Conservation (phyloP, 1,140 invertebrate species). For the Coptotermes formosanus region DNA sequence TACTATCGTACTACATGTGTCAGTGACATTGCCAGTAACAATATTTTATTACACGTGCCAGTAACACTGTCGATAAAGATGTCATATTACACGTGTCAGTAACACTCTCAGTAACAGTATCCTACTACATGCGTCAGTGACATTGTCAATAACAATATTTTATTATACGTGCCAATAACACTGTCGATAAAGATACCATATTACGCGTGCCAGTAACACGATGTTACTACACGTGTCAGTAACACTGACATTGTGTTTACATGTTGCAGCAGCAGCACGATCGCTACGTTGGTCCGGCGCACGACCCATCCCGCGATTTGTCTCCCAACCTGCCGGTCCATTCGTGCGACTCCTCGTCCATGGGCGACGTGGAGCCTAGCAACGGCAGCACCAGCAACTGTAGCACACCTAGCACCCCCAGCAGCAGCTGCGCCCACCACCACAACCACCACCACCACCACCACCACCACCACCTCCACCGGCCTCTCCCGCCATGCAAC, state of each 20-base stretch:
- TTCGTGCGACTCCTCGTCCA: slow-evolving; percentile 56
- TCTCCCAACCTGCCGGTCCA: slow-evolving; percentile 61
- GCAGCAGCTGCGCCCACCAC: slow-evolving; percentile 36
- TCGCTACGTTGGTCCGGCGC: slow-evolving; percentile 56
- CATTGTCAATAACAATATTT: too few species aligned
- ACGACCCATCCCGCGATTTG: slow-evolving; percentile 67
- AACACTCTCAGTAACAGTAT: too few species aligned
- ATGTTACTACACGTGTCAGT: too few species aligned
- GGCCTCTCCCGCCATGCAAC: slow-evolving; percentile 27
- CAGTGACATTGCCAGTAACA: too few species aligned
- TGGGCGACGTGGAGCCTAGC: slow-evolving; percentile 49
- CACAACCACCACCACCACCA: slow-evolving; percentile 42
- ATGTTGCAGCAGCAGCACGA: slow-evolving; percentile 47
- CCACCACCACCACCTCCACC: slow-evolving; percentile 40
- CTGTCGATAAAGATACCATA: too few species aligned
- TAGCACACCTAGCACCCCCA: slow-evolving; percentile 32
- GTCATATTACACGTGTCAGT: too few species aligned
- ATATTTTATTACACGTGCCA: too few species aligned
- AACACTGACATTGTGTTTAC: not conserved
- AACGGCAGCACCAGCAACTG: slow-evolving; percentile 47
- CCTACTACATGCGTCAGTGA: too few species aligned
- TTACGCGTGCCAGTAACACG: too few species aligned
- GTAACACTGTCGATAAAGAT: too few species aligned
- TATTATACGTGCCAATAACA: too few species aligned
- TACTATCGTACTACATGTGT: too few species aligned